Conservation (phyloP, 2,797 vertebrate genomes). For the Etheostoma perlongum region DNA sequence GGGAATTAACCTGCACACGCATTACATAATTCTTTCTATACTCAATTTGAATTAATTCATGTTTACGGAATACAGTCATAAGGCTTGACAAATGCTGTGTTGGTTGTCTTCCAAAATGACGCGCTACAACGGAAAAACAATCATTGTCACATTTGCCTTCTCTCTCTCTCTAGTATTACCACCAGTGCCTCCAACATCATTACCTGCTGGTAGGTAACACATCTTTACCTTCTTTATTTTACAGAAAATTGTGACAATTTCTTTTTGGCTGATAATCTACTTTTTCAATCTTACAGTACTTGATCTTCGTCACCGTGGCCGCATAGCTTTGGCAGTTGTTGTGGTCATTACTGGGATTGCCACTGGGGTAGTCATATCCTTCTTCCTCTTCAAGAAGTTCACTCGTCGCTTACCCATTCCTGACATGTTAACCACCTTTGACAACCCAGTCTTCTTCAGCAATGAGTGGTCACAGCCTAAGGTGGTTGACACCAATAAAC, state of each 20-base stretch:
- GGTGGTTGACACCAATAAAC: conserved; percentile 21
- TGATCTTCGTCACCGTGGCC: rapidly evolving
- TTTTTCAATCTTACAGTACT: neutral
- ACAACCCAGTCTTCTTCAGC: conserved; percentile 59
- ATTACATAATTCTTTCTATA: neutral
- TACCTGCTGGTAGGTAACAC: neutral
- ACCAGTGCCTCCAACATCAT: rapidly evolving
- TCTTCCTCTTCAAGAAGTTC: conserved; percentile 25
- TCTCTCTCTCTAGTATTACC: conserved; percentile 18
- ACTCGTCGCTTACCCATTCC: neutral
- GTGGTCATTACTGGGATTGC: neutral
- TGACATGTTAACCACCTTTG: conserved; percentile 24
- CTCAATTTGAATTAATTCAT: neutral
- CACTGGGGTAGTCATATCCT: neutral
- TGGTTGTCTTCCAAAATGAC: neutral
- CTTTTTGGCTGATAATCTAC: neutral
- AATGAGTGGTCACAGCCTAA: neutral
- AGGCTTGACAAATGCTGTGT: neutral
- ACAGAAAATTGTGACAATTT: neutral
- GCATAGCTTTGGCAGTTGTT: conserved; percentile 1
- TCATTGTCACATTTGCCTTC: neutral
- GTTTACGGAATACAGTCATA: no score
- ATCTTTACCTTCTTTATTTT: neutral
- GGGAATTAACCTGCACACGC: no score
- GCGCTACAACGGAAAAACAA: neutral